Percentiles rank a stretch among this genome's conserved stretches.
phyloP scores from a whole-genome alignment of 2,797 vertebrate genomes.

The Lepus townsendii region DNA sequence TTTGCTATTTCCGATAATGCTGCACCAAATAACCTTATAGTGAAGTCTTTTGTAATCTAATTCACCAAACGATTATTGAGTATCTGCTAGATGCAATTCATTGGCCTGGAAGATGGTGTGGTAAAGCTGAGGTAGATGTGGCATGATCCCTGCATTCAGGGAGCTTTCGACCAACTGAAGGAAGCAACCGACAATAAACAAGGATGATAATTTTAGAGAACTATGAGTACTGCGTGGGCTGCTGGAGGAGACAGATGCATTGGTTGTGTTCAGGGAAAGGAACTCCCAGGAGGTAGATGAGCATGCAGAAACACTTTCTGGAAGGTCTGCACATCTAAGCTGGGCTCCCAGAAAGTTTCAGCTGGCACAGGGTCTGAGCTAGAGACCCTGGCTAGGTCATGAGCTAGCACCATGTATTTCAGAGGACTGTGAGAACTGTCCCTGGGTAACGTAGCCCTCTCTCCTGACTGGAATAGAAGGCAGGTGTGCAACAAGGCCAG shows the following conservation, averaged over 20 bases:
- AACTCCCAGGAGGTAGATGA: background rate
- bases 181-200: slow-evolving; percentile 8
- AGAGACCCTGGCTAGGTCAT: background rate
- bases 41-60: slow-evolving; percentile 57
- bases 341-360: background rate
- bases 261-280: background rate
- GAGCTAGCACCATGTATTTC: background rate
- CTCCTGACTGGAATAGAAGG: background rate
- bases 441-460: background rate
- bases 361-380: background rate
- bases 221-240: background rate
- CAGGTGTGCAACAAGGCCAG: background rate
- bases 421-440: background rate
- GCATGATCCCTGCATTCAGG: background rate
- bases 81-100: slow-evolving; percentile 38
- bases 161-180: background rate
- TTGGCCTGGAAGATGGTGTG: background rate
- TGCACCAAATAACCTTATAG: slow-evolving; percentile 46
- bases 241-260: background rate
- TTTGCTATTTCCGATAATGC: slow-evolving; percentile 57
- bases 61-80: slow-evolving; percentile 38
- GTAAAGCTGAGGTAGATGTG: slow-evolving; percentile 23
- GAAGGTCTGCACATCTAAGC: background rate
- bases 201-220: background rate
- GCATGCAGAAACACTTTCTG: background rate